These are phyloP conservation scores for Dryas iulia DNA, from an alignment of 1,140 invertebrate genomes.

Conservation along the genomic window DNA sequence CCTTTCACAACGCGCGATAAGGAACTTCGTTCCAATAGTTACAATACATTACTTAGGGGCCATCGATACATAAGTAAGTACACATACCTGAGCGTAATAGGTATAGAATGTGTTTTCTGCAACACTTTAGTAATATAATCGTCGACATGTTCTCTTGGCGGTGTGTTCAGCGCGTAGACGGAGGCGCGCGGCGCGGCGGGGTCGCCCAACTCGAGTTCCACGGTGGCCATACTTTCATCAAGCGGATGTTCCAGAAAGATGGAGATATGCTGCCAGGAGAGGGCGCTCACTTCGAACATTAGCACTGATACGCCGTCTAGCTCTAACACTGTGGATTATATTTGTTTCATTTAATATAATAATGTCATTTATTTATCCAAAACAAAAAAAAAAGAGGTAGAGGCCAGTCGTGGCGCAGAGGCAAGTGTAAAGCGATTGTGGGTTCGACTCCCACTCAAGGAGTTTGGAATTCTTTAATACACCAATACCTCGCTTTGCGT, in stretches of 20 bases:
- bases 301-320: slow-evolving; percentile 89
- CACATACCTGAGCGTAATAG: slow-evolving; percentile 86
- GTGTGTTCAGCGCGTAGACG: slow-evolving; percentile 77
- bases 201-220: slow-evolving; percentile 93
- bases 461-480: no score
- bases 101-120: slow-evolving; percentile 94
- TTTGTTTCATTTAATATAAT: no score
- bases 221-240: slow-evolving; percentile 95
- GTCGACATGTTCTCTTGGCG: slow-evolving; percentile 81
- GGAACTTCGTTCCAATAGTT: no score
- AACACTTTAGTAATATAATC: slow-evolving; percentile 92
- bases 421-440: no score
- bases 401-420: no score
- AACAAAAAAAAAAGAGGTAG: no score
- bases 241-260: slow-evolving; percentile 95
- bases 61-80: no score
- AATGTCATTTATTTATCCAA: no score
- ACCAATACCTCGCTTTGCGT: no score
- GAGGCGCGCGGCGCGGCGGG: slow-evolving; percentile 85
- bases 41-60: no score
- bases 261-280: slow-evolving; percentile 93
- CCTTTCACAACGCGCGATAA: no score
- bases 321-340: slow-evolving; percentile 78
- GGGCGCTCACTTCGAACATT: slow-evolving; percentile 94
- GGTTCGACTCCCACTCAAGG: no score